Evolutionary conservation across 2,888 invertebrate species (phyloP), one percentile per base, ranked within the genome.

Genomic region (Dione vanillae): DNA sequence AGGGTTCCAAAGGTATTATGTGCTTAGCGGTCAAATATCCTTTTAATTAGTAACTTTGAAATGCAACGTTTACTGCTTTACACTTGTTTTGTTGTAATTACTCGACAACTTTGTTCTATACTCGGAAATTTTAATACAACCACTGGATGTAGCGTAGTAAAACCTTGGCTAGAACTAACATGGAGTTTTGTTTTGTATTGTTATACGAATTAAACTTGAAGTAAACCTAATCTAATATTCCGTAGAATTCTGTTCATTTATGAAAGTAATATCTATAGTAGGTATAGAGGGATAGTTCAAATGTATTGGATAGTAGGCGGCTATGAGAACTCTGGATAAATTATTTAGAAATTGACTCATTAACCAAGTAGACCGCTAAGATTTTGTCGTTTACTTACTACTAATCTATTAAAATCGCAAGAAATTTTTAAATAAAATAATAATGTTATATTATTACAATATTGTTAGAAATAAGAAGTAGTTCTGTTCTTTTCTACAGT

Each of bases 41-140:
- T 64, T 72, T 69, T 69, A 72, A 67, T 72, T 69, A 69, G 54
- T 51, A 52, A 40, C 66, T 61, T 61, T 64, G 49, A 11, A 64
- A 49, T 43, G 43, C 43, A 43, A 27, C 43, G 11, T 61, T 20
- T 61, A 61, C 61, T 11, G 27, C n/a, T 59, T 20, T 37, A 43
- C 27, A n/a, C 59, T 61, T 27, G 43, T 43, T 61, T 27, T 27
- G 45, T 45, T 61, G 27, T 45, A 45, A 61, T n/a, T 61, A 16
- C 61, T 27, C 43, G 45, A n/a, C 43, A 45, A 45, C n/a, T 45
- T 45, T 43, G 45, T 27, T 61, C n/a, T 14, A 43, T 61, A 10
- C 12, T 5, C n/a, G 43, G 20, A 43, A 59, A 59, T 27, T 16
- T 61, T 45, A 27, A 61, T 7, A 45, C 16, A 56, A 56, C 37